Conservation (phyloP, 2,113 vertebrate species). For the Petrocephalus microphthalmus region DNA sequence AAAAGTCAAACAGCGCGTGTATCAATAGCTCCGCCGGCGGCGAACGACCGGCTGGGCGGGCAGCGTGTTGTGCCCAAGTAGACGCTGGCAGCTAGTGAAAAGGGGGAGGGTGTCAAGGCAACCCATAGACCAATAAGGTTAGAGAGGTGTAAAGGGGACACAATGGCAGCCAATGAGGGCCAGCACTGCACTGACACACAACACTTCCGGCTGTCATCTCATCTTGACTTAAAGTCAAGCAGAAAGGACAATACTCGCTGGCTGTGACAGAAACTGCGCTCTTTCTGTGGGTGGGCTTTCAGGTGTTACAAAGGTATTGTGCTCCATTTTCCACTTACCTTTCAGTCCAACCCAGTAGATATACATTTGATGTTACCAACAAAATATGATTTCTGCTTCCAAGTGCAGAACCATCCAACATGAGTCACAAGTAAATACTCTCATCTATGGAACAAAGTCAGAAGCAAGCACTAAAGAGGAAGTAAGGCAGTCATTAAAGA, state of each 20-base stretch:
- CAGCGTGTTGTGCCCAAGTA: neutral
- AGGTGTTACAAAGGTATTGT: neutral
- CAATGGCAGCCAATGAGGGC: neutral
- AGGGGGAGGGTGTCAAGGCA: neutral
- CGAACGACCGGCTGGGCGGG: neutral
- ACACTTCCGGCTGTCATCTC: conserved; percentile 41
- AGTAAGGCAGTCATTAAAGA: neutral
- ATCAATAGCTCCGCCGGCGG: neutral
- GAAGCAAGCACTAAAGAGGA: neutral
- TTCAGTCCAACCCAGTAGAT: neutral
- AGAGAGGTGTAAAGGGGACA: neutral
- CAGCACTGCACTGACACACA: neutral
- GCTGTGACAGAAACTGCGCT: neutral
- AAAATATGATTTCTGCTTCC: neutral
- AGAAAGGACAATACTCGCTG: conserved; percentile 57
- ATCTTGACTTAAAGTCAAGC: conserved; percentile 62
- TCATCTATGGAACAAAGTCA: neutral
- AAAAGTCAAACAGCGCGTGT: neutral
- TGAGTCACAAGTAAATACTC: neutral
- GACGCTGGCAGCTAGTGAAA: conserved; percentile 4
- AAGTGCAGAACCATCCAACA: neutral
- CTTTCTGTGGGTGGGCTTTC: neutral
- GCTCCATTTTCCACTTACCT: neutral
- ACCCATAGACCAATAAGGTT: neutral
- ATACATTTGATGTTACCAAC: neutral